phyloP scores from a whole-genome alignment of 2,888 invertebrate species.

The Pseudococcus jackbeardsleyi region DNA sequence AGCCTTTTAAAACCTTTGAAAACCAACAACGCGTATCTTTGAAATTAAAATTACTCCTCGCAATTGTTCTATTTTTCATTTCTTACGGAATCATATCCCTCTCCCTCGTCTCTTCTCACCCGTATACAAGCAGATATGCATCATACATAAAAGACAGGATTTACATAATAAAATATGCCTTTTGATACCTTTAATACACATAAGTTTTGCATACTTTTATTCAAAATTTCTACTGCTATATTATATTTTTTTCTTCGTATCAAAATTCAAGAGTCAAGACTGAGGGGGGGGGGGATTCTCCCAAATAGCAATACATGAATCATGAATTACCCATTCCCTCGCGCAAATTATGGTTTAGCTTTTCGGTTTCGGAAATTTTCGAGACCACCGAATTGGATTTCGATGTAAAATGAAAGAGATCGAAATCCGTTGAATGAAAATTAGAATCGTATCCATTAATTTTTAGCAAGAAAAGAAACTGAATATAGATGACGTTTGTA shows the following conservation, averaged over 20 bases:
- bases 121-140: background rate
- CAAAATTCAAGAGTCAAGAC: background rate
- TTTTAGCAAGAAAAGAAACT: too few species aligned
- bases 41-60: background rate
- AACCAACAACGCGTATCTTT: background rate
- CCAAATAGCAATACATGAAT: too few species aligned
- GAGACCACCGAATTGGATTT: too few species aligned
- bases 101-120: background rate
- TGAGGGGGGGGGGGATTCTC: background rate
- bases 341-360: too few species aligned
- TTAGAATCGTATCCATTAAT: too few species aligned
- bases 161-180: slow-evolving; percentile 11
- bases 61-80: background rate
- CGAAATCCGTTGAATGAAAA: too few species aligned
- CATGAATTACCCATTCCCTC: too few species aligned
- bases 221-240: background rate
- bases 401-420: too few species aligned
- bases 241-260: background rate
- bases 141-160: background rate
- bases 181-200: background rate
- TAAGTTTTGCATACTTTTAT: background rate
- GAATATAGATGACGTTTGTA: too few species aligned
- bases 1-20: background rate
- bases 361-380: too few species aligned
- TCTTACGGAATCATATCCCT: background rate